Percentiles rank a stretch among this genome's conserved stretches.
These are phyloP conservation scores for Agrotis exclamationis DNA, from an alignment of 2,888 invertebrate species.

Conservation along the genomic window DNA sequence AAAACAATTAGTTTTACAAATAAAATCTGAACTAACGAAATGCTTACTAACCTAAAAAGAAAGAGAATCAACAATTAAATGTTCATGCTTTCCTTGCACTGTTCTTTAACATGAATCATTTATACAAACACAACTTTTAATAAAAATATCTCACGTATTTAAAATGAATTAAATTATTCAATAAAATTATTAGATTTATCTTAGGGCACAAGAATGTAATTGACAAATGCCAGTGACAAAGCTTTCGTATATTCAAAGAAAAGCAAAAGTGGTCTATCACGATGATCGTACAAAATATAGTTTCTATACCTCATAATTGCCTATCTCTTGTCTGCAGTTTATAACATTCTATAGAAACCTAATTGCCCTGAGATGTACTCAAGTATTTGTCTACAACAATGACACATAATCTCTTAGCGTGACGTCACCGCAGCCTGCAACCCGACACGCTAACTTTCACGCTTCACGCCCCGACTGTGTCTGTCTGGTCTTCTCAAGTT, in stretches of 20 bases:
- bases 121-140: no score
- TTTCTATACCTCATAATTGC: background rate
- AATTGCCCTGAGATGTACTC: conserved; percentile 25
- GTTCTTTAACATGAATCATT: no score
- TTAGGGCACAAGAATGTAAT: no score
- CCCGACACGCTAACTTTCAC: conserved; percentile 62
- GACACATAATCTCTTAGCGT: conserved; percentile 22
- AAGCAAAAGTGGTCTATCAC: conserved; percentile 20
- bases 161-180: no score
- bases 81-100: no score
- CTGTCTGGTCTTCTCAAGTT: conserved; percentile 48
- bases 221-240: no score
- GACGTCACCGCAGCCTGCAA: conserved; percentile 57
- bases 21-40: no score
- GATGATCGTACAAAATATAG: conserved; percentile 10
- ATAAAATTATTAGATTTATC: no score
- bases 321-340: background rate
- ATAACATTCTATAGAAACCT: conserved; percentile 16
- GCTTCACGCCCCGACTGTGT: conserved; percentile 59
- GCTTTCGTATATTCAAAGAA: conserved; percentile 3
- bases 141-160: no score
- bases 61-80: no score
- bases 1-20: no score
- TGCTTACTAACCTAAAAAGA: no score
- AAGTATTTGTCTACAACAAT: conserved; percentile 27